Percentiles rank a stretch among this genome's conserved stretches.
phyloP scores from a whole-genome alignment of 1,140 invertebrate genomes.

The Druon quercuslanigerum region DNA sequence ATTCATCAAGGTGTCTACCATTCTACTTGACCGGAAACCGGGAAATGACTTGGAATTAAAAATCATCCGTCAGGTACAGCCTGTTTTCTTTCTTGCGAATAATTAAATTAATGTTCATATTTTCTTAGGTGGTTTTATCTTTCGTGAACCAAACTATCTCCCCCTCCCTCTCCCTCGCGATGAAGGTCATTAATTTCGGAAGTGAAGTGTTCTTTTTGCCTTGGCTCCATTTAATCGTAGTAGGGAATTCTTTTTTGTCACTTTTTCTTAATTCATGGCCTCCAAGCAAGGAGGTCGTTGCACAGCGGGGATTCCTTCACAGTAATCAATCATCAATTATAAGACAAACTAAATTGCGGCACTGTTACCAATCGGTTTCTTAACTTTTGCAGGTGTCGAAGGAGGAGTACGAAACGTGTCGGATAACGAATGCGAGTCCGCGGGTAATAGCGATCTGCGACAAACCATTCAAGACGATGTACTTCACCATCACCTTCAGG shows the following conservation, averaged over 20 bases:
- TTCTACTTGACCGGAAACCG: too few relatives aligned
- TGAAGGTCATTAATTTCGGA: constrained; percentile 1
- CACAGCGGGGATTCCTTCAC: constrained; percentile 33
- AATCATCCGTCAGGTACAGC: too few relatives aligned
- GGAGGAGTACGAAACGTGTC: constrained; percentile 96
- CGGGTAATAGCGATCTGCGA: constrained; percentile 96
- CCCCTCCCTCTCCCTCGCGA: too few relatives aligned
- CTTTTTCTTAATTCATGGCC: not conserved
- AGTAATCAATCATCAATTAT: constrained; percentile 45
- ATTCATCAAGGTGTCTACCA: too few relatives aligned
- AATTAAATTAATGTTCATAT: too few relatives aligned
- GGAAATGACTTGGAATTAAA: too few relatives aligned
- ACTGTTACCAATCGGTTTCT: constrained; percentile 24
- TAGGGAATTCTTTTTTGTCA: not conserved
- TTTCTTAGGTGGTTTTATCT: too few relatives aligned
- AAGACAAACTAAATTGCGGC: not conserved
- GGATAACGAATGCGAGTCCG: constrained; percentile 94
- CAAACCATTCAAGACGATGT: constrained; percentile 95
- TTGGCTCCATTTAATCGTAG: too few relatives aligned
- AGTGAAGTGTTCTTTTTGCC: too few relatives aligned
- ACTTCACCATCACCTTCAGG: constrained; percentile 97
- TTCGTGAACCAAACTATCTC: not conserved
- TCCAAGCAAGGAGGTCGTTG: not conserved
- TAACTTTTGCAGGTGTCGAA: constrained; percentile 83
- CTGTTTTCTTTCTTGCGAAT: too few relatives aligned